Evolutionary conservation across 2,888 invertebrate genomes (phyloP), one percentile per base, ranked within the genome.

Genomic region (Noctua janthe): DNA sequence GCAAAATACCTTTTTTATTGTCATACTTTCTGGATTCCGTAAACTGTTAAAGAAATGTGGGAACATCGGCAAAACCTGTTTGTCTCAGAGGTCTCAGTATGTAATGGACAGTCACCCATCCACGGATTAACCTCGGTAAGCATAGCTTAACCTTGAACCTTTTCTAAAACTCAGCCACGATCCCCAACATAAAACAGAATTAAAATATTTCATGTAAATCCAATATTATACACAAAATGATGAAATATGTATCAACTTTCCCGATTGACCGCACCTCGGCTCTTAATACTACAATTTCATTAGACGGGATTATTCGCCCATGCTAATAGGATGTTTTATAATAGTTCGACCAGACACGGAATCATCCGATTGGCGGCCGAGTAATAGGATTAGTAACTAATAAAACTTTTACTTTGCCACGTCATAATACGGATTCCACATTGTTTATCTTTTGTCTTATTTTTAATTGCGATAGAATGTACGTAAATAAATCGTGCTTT

Each of bases 241-340:
- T 83, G 17, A 62, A 83, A 78, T 71, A 77, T 71, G 11, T 59
- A 62, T 54, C 10, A 49, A 71, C 70, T 81, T 74, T 43, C 29
- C 15, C 39, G 23, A 35, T 64, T 54, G 81, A 74, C 74, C 85
- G 74, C 82, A 74, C 74, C 85, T 74, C 73, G 72, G 76, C 84
- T 71, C 84, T 67, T 88, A 88, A 88, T 87, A 77, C 87, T 81
- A 90, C 84, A 90, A 90, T 91, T 90, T 92, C 88, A 92, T 92
- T 92, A 91, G 87, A 80, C 69, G 35, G 82, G 87, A 87, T 89
- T 88, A 91, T 83, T 90, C 88, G 74, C 87, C 81, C 91, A 89
- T 86, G 78, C 83, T 90, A 92, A 91, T 89, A 88, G 87, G 89
- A 85, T 90, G 82, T 88, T 92, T 92, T 89, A 88, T 89, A 88